These are phyloP conservation scores for Amazona vittata DNA, from an alignment of 2,113 vertebrate species.

Conservation along the genomic window DNA sequence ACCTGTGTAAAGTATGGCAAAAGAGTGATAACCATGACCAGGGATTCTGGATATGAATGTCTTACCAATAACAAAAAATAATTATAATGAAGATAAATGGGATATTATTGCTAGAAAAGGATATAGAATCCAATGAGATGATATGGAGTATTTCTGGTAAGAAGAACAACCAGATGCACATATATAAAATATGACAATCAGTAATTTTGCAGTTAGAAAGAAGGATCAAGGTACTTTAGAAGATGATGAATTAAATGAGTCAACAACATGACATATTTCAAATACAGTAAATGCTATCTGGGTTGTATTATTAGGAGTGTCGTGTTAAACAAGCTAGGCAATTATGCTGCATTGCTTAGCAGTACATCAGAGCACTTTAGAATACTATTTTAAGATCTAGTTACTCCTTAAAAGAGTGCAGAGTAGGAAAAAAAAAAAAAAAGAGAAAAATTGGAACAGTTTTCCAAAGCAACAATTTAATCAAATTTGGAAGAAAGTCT, in stretches of 20 bases:
- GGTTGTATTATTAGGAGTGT: slow-evolving; percentile 47
- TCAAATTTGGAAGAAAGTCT: slow-evolving; percentile 5
- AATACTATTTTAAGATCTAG: slow-evolving; percentile 34
- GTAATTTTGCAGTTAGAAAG: background rate
- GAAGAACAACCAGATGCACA: background rate
- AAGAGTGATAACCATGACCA: background rate
- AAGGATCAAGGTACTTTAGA: slow-evolving; percentile 20
- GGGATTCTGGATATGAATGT: background rate
- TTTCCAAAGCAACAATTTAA: background rate
- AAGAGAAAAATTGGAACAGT: background rate
- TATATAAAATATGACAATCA: background rate
- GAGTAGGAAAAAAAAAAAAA: background rate
- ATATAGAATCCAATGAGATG: background rate
- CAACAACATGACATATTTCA: slow-evolving; percentile 60
- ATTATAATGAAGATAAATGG: background rate
- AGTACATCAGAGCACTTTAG: slow-evolving; percentile 22
- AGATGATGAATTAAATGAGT: slow-evolving; percentile 65
- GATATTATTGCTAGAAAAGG: background rate
- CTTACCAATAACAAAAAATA: background rate
- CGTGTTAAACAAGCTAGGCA: slow-evolving; percentile 62
- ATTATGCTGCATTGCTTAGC: slow-evolving; percentile 49
- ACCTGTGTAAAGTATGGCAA: background rate
- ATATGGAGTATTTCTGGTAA: background rate
- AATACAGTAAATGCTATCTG: slow-evolving; percentile 40
- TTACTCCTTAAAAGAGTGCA: background rate